These are phyloP conservation scores for Drosophila melanica DNA, from an alignment of 1,140 invertebrate species.

Conservation along the genomic window DNA sequence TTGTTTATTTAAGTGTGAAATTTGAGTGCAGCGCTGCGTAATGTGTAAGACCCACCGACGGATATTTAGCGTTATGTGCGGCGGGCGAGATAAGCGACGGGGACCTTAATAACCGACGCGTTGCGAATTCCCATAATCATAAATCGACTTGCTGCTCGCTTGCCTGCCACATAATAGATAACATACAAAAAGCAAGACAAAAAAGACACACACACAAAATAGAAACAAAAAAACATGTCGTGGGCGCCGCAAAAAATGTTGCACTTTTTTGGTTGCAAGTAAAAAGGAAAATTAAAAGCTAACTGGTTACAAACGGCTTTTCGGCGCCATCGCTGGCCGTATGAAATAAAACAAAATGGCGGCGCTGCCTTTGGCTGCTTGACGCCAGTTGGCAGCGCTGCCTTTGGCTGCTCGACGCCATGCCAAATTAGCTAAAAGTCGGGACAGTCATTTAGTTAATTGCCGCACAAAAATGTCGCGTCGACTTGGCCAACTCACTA, in stretches of 20 bases:
- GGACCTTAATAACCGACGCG: conserved; percentile 56
- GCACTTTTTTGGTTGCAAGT: conserved; percentile 10
- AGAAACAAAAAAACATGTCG: conserved; percentile 22
- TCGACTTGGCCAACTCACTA: conserved; percentile 21
- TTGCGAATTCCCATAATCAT: conserved; percentile 43
- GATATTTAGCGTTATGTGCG: conserved; percentile 21
- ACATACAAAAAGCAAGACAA: conserved; percentile 44
- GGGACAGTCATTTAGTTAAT: conserved; percentile 74
- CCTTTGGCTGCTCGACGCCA: conserved; percentile 57
- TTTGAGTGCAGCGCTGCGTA: conserved; percentile 72
- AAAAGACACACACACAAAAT: too few relatives aligned
- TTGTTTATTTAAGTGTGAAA: conserved; percentile 82
- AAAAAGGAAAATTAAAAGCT: conserved; percentile 25
- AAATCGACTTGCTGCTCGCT: conserved; percentile 52
- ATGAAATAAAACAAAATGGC: conserved; percentile 70
- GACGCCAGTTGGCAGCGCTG: conserved; percentile 44
- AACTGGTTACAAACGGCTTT: conserved; percentile 49
- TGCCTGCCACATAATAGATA: conserved; percentile 61
- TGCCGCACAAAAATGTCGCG: conserved; percentile 48
- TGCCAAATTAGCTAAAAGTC: conserved; percentile 76
- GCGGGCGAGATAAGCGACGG: conserved; percentile 53
- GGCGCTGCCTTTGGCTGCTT: conserved; percentile 38
- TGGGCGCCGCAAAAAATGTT: conserved; percentile 20
- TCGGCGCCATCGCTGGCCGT: conserved; percentile 60
- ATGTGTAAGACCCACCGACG: conserved; percentile 36